Evolutionary conservation across 37 sponge, comb jelly and placozoan genomes (phyloP), one percentile per base, ranked within the genome.

Genomic region (Eunapius fragilis): DNA sequence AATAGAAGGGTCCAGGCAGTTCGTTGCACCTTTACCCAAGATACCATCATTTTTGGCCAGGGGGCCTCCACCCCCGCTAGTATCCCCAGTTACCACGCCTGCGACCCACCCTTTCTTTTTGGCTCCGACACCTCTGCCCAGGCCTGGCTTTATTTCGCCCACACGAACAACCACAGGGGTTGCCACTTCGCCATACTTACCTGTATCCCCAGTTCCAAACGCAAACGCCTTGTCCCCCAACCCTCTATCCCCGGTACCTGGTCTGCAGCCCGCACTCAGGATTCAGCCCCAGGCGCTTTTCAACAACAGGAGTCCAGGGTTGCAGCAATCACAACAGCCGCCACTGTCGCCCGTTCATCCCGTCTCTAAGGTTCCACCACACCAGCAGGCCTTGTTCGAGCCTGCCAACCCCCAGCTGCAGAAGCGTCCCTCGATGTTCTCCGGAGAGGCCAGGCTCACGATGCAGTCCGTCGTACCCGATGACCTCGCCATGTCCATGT

Each of bases 391-490:
- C 32, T 11, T 33, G 19, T 36, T 36, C 2, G 34, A 23, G 5
- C 32, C 35, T 13, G 28, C 35, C 0, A 37, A 37, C 2, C 31
- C 73, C 30, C 73, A 32, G 34, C 28, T 33, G 24, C 75, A 25
- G 25, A 25, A 2, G 9, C 75, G 24, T 31, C 75, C 75, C 25
- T 75, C 58, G 17, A 19, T 58, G 58, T 58, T 58, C 31, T 72
- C 73, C 13, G 69, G 78, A 26, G 45, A 25, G 41, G 14, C 81
- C 49, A 68, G 72, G 33, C 80, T 80, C 27, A 75, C 81, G 25
- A 68, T 80, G 0, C 74, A 74, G 25, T 80, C 87, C 2, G 75
- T 87, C 3, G 81, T 68, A 0, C 74, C 87, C 12, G 75, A 45
- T 19, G 80, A 78, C 28, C 38, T 79, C 2, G 73, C 34, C 69